A percentile compares a stretch with the other conserved stretches of the same genome.
Evolutionary conservation across 2,113 vertebrate species (phyloP).

Genomic region (Pongo abelii): DNA sequence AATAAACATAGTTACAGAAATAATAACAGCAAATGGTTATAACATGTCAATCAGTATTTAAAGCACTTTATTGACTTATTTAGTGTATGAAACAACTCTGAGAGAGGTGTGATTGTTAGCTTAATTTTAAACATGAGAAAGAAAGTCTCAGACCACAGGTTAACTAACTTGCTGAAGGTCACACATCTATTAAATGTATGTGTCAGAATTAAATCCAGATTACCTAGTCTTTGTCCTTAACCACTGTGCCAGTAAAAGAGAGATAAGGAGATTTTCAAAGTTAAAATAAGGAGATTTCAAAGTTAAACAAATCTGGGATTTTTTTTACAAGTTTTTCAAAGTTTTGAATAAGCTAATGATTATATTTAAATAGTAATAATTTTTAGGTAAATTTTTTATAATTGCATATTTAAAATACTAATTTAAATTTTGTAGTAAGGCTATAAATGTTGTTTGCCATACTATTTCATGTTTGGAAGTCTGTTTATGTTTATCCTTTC

Average conservation of each 20-base stretch:
- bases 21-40: not conserved
- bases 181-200: not conserved
- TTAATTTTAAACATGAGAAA: constrained; percentile 11
- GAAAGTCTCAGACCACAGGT: not conserved
- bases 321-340: not conserved
- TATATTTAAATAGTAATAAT: not conserved
- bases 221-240: not conserved
- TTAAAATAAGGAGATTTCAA: not conserved
- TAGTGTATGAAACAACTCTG: not conserved
- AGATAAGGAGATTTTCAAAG: not conserved
- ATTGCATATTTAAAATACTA: not conserved
- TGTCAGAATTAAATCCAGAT: not conserved
- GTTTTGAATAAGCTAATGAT: not conserved
- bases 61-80: not conserved
- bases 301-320: not conserved
- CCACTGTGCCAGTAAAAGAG: not conserved
- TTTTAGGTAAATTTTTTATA: not conserved
- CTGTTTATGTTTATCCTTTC: not conserved
- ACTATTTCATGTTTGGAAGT: not conserved
- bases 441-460: not conserved
- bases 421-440: not conserved
- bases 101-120: not conserved
- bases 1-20: not conserved
- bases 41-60: not conserved
- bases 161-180: not conserved